A percentile compares a stretch with the other conserved stretches of the same genome.
Evolutionary conservation across 2,113 vertebrate species (phyloP).

Genomic region (Microtus ochrogaster): DNA sequence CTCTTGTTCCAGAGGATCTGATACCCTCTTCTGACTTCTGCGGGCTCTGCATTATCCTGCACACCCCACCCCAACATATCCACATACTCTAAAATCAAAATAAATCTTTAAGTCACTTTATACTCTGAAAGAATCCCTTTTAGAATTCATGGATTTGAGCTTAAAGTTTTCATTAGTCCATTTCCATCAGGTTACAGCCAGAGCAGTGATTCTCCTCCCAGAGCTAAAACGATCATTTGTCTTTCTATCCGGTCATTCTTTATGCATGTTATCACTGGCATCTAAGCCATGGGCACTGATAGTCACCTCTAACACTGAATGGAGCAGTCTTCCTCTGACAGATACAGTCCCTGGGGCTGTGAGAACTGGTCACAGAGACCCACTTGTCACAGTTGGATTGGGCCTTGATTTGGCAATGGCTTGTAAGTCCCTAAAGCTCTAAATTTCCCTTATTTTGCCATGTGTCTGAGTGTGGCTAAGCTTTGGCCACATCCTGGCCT

Average conservation of each 20-base stretch:
- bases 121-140: conserved; percentile 47
- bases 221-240: conserved; percentile 76
- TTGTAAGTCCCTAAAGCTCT: conserved; percentile 21
- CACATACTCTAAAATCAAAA: background rate
- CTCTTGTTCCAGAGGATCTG: background rate
- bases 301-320: conserved; percentile 76
- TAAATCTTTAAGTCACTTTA: conserved; percentile 8
- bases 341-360: conserved; percentile 57
- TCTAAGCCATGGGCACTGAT: conserved; percentile 58
- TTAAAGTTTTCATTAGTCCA: conserved; percentile 66
- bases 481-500: background rate
- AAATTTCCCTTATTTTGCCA: conserved; percentile 38
- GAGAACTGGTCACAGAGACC: conserved; percentile 64
- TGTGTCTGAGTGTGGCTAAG: conserved; percentile 6
- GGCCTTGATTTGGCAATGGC: background rate
- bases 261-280: conserved; percentile 74
- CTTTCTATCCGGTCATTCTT: conserved; percentile 72
- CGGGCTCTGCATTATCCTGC: background rate
- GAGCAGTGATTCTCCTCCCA: conserved; percentile 64
- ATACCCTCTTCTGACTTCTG: background rate
- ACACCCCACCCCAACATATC: no score
- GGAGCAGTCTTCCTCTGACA: conserved; percentile 70
- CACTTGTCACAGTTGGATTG: conserved; percentile 53
- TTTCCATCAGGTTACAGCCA: conserved; percentile 69
- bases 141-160: conserved; percentile 50